Conservation (phyloP, 2,113 vertebrate genomes). For the Cygnus buccinator region DNA sequence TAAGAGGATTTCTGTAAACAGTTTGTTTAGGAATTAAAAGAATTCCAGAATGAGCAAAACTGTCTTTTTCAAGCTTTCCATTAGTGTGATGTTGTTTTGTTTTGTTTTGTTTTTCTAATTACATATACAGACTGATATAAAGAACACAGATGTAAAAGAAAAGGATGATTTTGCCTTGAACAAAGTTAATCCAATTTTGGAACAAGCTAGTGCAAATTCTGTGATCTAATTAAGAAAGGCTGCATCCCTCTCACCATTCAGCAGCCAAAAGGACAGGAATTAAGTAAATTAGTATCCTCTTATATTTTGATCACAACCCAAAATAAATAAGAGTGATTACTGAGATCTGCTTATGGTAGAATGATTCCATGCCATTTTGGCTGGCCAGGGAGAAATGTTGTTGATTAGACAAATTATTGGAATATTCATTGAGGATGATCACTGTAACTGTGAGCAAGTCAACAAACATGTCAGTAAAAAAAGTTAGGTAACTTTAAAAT, state of each 20-base stretch:
- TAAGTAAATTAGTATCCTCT: background rate
- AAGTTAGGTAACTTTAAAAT: background rate
- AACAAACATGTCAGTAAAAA: background rate
- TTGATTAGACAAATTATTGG: background rate
- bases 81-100: accelerated
- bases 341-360: background rate
- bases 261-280: background rate
- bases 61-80: background rate
- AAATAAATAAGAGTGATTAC: background rate
- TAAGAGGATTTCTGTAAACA: background rate
- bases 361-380: background rate
- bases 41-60: background rate
- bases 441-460: background rate
- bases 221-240: background rate
- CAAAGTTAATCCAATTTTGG: background rate
- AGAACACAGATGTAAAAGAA: background rate
- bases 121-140: background rate
- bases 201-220: background rate
- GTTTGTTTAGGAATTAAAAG: background rate
- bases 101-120: background rate
- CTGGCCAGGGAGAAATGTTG: background rate
- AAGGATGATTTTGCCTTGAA: background rate
- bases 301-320: background rate
- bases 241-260: background rate
- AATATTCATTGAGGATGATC: background rate